Percentiles rank a stretch among this genome's conserved stretches.
phyloP scores from a whole-genome alignment of 2,113 vertebrate genomes.

The Sisor rabdophorus region DNA sequence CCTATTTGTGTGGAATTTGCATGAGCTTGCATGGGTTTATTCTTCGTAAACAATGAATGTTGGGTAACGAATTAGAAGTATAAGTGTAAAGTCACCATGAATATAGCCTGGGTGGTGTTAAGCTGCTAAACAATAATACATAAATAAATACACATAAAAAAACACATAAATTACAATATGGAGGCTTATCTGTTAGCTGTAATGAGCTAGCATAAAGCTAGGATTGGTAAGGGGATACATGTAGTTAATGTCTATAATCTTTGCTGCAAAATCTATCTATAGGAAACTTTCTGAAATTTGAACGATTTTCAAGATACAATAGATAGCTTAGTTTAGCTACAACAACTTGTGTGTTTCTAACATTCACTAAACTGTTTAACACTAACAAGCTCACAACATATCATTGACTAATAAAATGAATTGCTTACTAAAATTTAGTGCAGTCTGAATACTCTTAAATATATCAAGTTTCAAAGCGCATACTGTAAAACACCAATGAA shows the following conservation, averaged over 20 bases:
- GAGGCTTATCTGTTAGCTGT: not conserved
- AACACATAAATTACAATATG: too few species aligned
- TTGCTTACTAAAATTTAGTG: not conserved
- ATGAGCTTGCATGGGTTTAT: too few species aligned
- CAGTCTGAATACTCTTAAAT: not conserved
- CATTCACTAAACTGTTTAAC: too few species aligned
- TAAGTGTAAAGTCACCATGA: too few species aligned
- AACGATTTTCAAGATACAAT: not conserved
- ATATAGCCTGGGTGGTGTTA: too few species aligned
- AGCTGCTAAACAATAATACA: too few species aligned
- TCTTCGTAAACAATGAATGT: too few species aligned
- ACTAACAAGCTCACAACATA: not conserved
- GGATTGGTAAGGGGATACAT: not conserved
- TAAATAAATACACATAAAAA: too few species aligned
- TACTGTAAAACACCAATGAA: slow-evolving; percentile 18
- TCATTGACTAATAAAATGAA: not conserved
- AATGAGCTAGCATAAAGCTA: not conserved
- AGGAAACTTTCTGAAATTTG: not conserved
- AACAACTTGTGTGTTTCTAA: not conserved
- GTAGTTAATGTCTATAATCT: not conserved
- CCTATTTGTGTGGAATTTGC: too few species aligned
- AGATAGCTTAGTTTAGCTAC: not conserved
- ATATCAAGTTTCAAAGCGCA: slow-evolving; percentile 32
- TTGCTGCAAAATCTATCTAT: not conserved
- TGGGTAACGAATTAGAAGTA: too few species aligned